Conservation (phyloP, 1,140 invertebrate species). For the Anastrepha ludens region DNA sequence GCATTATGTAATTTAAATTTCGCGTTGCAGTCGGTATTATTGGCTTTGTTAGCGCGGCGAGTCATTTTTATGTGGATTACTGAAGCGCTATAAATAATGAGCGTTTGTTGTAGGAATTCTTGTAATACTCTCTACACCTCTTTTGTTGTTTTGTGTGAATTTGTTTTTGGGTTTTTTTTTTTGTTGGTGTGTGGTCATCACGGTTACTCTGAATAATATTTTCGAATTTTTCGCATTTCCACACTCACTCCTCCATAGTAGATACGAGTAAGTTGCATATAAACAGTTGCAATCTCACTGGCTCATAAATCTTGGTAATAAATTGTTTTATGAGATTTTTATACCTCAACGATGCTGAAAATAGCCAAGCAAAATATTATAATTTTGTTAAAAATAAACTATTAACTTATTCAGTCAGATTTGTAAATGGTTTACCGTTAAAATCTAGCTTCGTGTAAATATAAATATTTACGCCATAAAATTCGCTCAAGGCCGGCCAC, state of each 20-base stretch:
- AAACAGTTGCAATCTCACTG: neutral
- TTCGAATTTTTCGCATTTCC: neutral
- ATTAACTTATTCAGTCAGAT: neutral
- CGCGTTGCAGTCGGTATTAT: neutral
- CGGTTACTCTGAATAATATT: neutral
- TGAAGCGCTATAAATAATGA: neutral
- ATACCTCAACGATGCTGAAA: neutral
- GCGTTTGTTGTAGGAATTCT: neutral
- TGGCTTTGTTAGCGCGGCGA: neutral
- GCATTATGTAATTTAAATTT: neutral
- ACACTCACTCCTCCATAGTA: neutral
- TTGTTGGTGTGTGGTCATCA: neutral
- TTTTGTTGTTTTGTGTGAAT: neutral
- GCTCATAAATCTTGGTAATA: neutral
- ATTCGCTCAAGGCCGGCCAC: neutral
- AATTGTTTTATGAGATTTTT: conserved; percentile 26
- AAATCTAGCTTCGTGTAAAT: neutral
- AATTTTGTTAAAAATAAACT: neutral
- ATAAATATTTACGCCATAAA: neutral
- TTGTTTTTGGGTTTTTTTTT: too few relatives aligned
- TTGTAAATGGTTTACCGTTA: neutral
- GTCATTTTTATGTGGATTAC: conserved; percentile 1
- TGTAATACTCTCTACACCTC: neutral
- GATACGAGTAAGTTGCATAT: too few relatives aligned
- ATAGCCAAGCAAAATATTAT: neutral